Conservation (phyloP, 2,113 vertebrate genomes). For the Penelope pileata region DNA sequence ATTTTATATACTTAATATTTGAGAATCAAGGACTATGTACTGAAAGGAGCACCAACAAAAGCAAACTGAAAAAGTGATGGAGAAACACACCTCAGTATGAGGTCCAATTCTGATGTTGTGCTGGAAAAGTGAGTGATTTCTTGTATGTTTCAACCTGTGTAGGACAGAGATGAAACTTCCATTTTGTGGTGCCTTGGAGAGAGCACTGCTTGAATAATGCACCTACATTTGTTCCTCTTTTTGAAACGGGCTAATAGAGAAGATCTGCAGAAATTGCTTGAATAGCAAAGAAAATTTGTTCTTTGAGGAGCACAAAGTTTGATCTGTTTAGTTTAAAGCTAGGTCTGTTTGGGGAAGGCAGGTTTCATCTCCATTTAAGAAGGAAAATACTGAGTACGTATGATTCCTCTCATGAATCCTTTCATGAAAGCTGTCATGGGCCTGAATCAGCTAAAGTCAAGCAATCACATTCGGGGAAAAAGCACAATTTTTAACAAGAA, state of each 20-base stretch:
- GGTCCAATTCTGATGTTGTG: background rate
- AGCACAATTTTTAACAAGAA: background rate
- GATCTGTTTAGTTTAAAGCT: background rate
- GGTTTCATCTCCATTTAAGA: background rate
- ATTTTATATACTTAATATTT: background rate
- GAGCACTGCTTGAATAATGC: background rate
- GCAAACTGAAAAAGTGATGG: background rate
- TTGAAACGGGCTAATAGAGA: background rate
- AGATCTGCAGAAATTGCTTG: background rate
- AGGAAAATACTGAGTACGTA: background rate
- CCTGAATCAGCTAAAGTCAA: background rate
- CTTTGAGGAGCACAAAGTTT: background rate
- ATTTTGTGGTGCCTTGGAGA: background rate
- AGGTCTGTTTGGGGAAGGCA: background rate
- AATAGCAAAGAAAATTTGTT: background rate
- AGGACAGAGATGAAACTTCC: background rate
- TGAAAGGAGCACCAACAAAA: background rate
- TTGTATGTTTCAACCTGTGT: background rate
- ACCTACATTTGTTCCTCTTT: background rate
- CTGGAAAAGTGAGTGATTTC: background rate
- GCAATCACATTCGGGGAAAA: background rate
- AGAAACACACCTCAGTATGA: rapidly evolving
- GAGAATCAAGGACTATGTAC: background rate
- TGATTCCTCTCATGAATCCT: background rate
- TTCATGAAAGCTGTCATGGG: background rate